Percentiles rank a stretch among this genome's conserved stretches.
Evolutionary conservation across 2,888 invertebrate genomes (phyloP).

Genomic region (Rhagonycha fulva): DNA sequence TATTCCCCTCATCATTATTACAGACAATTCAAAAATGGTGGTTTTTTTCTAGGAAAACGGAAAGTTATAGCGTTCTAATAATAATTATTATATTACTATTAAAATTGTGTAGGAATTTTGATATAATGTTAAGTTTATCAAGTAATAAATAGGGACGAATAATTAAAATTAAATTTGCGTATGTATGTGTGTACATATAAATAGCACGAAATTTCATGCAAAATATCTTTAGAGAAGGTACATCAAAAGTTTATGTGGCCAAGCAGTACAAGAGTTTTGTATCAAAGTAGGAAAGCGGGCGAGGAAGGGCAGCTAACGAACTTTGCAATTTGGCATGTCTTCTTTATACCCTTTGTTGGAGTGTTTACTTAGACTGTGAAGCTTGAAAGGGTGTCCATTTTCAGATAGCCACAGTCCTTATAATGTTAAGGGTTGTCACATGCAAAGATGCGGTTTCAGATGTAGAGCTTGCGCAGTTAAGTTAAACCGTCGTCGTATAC

Average conservation of each 20-base stretch:
- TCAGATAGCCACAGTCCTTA: constrained; percentile 34
- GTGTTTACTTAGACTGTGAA: constrained; percentile 40
- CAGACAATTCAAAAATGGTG: no score
- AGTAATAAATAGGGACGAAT: background rate
- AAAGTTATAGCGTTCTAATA: no score
- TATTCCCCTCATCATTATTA: no score
- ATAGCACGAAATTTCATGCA: background rate
- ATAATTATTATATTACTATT: no score
- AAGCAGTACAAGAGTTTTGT: constrained; percentile 15
- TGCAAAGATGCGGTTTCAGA: constrained; percentile 44
- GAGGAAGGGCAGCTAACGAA: constrained; percentile 35
- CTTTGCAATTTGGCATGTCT: constrained; percentile 47
- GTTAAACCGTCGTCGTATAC: constrained; percentile 32
- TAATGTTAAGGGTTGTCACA: constrained; percentile 41
- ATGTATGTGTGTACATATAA: background rate
- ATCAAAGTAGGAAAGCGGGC: constrained; percentile 21
- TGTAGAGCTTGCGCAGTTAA: constrained; percentile 34
- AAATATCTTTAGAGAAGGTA: background rate
- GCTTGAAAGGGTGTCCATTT: constrained; percentile 22
- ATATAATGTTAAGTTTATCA: background rate
- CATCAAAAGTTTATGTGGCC: constrained; percentile 17
- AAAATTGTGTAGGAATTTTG: background rate
- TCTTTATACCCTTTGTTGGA: constrained; percentile 43
- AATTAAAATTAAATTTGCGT: background rate
- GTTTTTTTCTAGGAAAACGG: no score